phyloP scores from a whole-genome alignment of 2,113 vertebrate species.

The Jacana jacana region DNA sequence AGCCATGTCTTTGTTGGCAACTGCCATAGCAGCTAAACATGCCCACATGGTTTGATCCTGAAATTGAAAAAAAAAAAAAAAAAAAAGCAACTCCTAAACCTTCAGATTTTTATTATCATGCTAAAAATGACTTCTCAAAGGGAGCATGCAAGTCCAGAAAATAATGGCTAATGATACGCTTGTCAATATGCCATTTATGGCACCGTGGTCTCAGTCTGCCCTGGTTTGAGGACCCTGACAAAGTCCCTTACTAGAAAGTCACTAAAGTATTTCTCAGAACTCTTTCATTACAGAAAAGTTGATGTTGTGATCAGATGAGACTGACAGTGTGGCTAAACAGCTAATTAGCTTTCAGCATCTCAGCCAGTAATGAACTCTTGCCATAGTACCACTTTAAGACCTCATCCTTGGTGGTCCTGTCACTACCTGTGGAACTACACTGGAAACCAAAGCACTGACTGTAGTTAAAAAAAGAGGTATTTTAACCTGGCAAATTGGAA shows the following conservation, averaged over 20 bases:
- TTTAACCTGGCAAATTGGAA: not conserved
- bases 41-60: constrained; percentile 93
- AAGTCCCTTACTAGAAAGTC: not conserved
- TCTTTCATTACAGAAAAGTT: not conserved
- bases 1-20: constrained; percentile 86
- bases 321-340: not conserved
- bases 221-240: not conserved
- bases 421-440: not conserved
- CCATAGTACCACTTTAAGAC: no score
- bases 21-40: constrained; percentile 94
- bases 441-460: not conserved
- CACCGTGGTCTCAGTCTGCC: accelerated
- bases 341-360: not conserved
- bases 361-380: not conserved
- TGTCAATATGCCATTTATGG: not conserved
- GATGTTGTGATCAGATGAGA: not conserved
- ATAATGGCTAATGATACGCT: accelerated
- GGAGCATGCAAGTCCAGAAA: not conserved
- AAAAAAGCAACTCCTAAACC: not conserved
- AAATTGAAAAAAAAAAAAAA: not conserved
- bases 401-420: not conserved
- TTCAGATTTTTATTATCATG: not conserved
- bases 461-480: not conserved
- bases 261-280: not conserved
- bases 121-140: not conserved